Percentiles rank a stretch among this genome's conserved stretches.
These are phyloP conservation scores for Edolisoma coerulescens DNA, from an alignment of 2,113 vertebrate species.

Conservation along the genomic window DNA sequence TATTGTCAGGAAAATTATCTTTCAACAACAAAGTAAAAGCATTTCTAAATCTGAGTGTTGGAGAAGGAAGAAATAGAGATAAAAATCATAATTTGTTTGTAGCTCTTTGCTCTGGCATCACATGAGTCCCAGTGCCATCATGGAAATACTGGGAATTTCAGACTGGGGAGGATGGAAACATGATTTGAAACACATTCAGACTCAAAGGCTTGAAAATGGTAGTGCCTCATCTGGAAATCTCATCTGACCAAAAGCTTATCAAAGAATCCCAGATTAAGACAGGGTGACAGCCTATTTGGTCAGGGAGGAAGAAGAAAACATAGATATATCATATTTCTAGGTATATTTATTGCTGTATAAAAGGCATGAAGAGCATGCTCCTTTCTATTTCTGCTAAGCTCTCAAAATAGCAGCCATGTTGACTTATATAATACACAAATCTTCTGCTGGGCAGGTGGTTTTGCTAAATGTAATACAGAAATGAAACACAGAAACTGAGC, in stretches of 20 bases:
- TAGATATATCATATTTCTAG: not conserved
- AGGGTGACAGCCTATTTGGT: not conserved
- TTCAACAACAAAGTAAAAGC: not conserved
- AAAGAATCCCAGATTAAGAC: not conserved
- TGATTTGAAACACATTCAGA: not conserved
- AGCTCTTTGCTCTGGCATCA: not conserved
- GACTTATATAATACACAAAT: not conserved
- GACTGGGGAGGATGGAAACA: not conserved
- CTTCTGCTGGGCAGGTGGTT: not conserved
- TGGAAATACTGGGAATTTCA: not conserved
- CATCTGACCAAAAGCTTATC: not conserved
- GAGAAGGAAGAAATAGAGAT: not conserved
- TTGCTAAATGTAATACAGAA: constrained; percentile 9
- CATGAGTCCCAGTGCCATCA: rapidly evolving
- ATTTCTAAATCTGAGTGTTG: not conserved
- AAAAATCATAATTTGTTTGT: not conserved
- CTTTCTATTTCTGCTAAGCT: not conserved
- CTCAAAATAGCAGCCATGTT: constrained; percentile 24
- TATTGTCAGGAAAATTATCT: not conserved
- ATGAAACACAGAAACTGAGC: not conserved
- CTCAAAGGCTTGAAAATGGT: not conserved
- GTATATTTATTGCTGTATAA: not conserved
- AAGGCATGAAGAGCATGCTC: not conserved
- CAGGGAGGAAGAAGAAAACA: not conserved
- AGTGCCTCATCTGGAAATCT: not conserved